Evolutionary conservation across 2,113 vertebrate species (phyloP).

Genomic region (Ptilorrhoa leucosticta): DNA sequence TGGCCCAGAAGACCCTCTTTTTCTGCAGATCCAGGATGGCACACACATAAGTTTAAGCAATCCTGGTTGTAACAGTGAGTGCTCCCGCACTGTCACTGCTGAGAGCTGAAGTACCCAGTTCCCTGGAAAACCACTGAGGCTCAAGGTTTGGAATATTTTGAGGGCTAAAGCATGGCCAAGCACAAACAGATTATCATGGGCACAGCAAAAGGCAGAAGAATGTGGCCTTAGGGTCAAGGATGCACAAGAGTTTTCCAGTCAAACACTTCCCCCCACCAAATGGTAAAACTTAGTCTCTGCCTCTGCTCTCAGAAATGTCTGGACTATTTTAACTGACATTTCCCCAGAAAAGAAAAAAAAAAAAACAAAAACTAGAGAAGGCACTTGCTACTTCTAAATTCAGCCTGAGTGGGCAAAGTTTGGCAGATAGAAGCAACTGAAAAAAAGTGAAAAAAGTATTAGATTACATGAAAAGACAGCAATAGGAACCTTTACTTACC

Average conservation of each 20-base stretch:
- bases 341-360: not conserved
- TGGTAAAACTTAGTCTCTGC: not conserved
- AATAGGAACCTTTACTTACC: not conserved
- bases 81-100: not conserved
- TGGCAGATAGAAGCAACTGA: not conserved
- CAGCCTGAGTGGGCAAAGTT: not conserved
- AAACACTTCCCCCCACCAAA: not conserved
- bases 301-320: not conserved
- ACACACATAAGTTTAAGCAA: not conserved
- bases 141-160: not conserved
- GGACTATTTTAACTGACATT: not conserved
- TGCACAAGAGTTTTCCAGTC: not conserved
- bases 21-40: not conserved
- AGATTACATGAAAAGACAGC: not conserved
- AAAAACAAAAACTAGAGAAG: not conserved
- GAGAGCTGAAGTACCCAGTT: not conserved
- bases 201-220: not conserved
- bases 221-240: not conserved
- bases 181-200: not conserved
- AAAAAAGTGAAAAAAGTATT: not conserved
- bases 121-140: not conserved
- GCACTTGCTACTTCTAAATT: not conserved
- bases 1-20: not conserved
- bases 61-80: not conserved
- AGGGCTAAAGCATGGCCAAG: not conserved